A percentile compares a stretch with the other conserved stretches of the same genome.
phyloP scores from a whole-genome alignment of 2,888 invertebrate genomes.

The Tortricodes alternella region DNA sequence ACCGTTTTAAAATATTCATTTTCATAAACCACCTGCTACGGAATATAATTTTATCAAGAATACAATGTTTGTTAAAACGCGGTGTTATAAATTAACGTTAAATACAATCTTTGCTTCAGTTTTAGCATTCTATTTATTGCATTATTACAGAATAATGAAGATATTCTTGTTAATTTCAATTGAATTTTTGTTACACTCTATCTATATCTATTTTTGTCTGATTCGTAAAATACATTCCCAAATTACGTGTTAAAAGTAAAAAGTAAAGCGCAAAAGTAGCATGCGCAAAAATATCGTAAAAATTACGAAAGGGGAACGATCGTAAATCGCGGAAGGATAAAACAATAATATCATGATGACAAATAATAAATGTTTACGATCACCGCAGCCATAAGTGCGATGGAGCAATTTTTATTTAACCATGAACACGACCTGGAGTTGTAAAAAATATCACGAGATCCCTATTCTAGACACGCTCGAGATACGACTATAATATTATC shows the following conservation, averaged over 20 bases:
- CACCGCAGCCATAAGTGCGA: constrained; percentile 53
- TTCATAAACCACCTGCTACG: constrained; percentile 11
- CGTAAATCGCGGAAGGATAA: constrained; percentile 54
- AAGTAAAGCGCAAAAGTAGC: not conserved
- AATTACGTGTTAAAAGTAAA: no score
- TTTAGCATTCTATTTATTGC: not conserved
- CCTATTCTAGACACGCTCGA: not conserved
- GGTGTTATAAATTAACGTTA: not conserved
- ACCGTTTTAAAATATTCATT: constrained; percentile 39
- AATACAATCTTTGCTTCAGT: not conserved
- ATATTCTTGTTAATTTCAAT: no score
- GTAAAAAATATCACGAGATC: constrained; percentile 37
- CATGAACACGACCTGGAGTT: constrained; percentile 44
- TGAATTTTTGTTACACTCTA: no score
- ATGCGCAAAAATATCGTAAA: constrained; percentile 30
- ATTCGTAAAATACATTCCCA: no score
- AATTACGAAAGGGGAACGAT: constrained; percentile 36
- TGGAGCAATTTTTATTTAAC: constrained; percentile 54
- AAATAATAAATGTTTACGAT: constrained; percentile 62
- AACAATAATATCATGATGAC: constrained; percentile 57
- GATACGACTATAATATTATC: not conserved
- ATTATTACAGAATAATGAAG: no score
- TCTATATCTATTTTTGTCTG: no score
- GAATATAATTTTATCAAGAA: constrained; percentile 1
- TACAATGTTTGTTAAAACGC: constrained; percentile 8